Base-by-base conservation (phyloP, 1,140 invertebrate species). In the Stenopsyche tienmushanensis region DNA sequence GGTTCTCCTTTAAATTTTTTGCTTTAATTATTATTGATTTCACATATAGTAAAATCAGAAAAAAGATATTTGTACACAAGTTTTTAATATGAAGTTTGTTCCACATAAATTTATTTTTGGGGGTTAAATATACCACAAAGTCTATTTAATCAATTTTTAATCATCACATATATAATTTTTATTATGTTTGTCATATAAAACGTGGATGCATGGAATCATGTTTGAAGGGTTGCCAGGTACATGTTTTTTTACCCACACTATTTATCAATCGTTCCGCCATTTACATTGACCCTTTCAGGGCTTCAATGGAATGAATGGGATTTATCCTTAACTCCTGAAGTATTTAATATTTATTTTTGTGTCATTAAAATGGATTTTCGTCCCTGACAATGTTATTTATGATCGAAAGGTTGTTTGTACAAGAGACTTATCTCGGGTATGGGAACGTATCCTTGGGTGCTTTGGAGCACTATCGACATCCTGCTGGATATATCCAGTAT, bases 271-370 rank as follows among this genome's bases (percentile, higher is more conserved):
- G 13, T 41, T 39, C 15, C 18, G 20, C 53, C 57, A 44, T 47
- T 47, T 45, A 24, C 50, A 44, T 13, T 15, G 34, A 17, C 57
- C 34, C 29, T 44, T 54, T 26, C 15, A 5, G 23, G 25, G 34
- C 20, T 1, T 15, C 10, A 26, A 26, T 41, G n/a, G 21, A 21
- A 24, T 67, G 66, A 67, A 67, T 59, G 23, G 66, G 62, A 60
- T 50, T 67, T 59, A 58, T 57, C 8, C 29, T 58, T 42, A 60
- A 42, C 55, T 60, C 52, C 34, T 45, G 23, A 44, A 57, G 45
- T 26, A 59, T 64, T 39, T 26, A 54, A 59, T 67, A 63, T 67
- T 67, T 67, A 67, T 64, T 67, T 67, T 67, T 53, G 26, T 49
- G 54, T 57, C 66, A 67, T 67, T 64, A 67, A 50, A 53, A 64